Evolutionary conservation across 2,797 vertebrate species (phyloP), one percentile per base, ranked within the genome.

Genomic region (Paramormyrops hopkinsi): DNA sequence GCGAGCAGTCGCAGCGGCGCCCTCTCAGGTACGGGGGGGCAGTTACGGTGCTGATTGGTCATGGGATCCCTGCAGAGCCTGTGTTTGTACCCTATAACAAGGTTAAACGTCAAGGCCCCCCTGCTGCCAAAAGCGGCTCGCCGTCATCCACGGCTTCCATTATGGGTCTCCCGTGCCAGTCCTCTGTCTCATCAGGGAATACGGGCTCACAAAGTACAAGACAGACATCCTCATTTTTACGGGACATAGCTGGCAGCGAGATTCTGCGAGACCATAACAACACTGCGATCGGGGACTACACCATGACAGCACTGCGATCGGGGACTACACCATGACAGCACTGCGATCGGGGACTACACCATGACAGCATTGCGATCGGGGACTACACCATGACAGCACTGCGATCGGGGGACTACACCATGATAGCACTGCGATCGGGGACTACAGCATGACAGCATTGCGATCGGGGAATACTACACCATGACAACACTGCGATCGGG

Each of bases 221-320:
- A 82, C 89, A 44, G 88, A 87, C 87, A 88, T 89, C 83, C 88
- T 89, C 86, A 59, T 88, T 89, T 89, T 89, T 62, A 90, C 76
- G 73, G 89, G 90, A 91, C 69, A 51, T 53, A 65, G 46, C 89
- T 76, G 82, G 83, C 33, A 88, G 73, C 69, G 86, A 90, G 88
- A 87, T 91, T 90, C 90, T 90, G 90, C 90, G 90, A 89, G 84
- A 84, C 6, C 87, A 90, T 91, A 90, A 89, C 90, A 91, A 88
- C 89, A 79, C 50, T 51, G 53, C 48, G 54, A 90, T 91, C 90
- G 76, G 54, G 86, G 8, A 76, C 25, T 54, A 83, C 44, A 29
- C 8, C 89, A 90, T 90, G 91, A 89, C 90, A 91, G 88, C 89
- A 69, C 50, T 51, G 53, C 48, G 50, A 90, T 91, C 90, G 76